These are phyloP conservation scores for Gymnorhina tibicen DNA, from an alignment of 2,113 vertebrate genomes.

Conservation along the genomic window DNA sequence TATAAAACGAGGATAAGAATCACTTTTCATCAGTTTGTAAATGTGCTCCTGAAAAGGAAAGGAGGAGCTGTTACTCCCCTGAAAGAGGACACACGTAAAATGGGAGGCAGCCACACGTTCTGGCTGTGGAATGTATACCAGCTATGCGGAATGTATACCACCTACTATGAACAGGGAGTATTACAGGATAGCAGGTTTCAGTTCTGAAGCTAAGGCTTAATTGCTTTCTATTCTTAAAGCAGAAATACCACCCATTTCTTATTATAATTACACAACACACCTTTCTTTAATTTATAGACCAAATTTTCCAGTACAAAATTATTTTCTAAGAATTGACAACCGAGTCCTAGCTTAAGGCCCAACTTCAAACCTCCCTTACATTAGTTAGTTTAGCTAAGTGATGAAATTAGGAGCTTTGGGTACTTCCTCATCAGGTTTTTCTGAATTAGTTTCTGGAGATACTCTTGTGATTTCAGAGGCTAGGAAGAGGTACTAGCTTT, in stretches of 20 bases:
- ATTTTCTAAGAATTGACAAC: not conserved
- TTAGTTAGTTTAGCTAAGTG: not conserved
- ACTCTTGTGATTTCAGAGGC: not conserved
- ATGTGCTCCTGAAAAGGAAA: conserved; percentile 88
- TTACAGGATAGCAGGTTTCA: not conserved
- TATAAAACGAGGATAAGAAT: conserved; percentile 98
- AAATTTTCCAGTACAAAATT: not conserved
- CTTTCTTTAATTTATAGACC: not conserved
- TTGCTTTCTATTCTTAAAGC: not conserved
- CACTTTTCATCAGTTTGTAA: conserved; percentile 99
- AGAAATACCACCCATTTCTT: not conserved
- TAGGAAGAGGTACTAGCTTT: not conserved
- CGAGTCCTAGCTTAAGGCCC: not conserved
- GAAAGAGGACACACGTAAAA: not conserved
- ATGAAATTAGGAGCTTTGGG: not conserved
- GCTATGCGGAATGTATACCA: not conserved
- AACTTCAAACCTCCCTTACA: not conserved
- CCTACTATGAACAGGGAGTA: not conserved
- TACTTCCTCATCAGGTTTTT: not conserved
- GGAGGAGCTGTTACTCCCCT: not conserved
- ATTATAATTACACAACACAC: not conserved
- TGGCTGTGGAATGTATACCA: not conserved
- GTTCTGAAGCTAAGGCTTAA: not conserved
- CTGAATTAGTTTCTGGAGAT: not conserved
- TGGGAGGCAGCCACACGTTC: not conserved